These are phyloP conservation scores for Busseola fusca DNA, from an alignment of 2,888 invertebrate species.

Conservation along the genomic window DNA sequence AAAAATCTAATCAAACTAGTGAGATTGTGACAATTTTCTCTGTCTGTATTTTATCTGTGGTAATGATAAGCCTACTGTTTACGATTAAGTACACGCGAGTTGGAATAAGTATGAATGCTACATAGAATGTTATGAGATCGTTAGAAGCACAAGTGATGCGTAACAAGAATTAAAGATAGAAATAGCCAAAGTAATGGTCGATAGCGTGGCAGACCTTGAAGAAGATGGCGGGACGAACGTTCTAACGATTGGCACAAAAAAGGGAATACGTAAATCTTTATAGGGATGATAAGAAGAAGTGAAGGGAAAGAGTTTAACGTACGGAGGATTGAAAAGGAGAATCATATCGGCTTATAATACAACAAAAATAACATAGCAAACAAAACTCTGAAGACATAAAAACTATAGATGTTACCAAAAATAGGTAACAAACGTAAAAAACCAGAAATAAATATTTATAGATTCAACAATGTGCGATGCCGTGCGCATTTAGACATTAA, in stretches of 20 bases:
- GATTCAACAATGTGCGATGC: not conserved
- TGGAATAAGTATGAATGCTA: conserved; percentile 1
- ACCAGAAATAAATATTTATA: not conserved
- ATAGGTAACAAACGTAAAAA: not conserved
- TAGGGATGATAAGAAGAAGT: not conserved
- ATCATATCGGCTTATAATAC: not conserved
- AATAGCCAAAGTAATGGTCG: not conserved
- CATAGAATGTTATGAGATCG: conserved; percentile 6
- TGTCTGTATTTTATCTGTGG: conserved; percentile 43
- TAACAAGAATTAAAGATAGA: not conserved
- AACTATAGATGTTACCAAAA: not conserved
- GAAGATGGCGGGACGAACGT: not conserved
- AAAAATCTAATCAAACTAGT: conserved; percentile 33
- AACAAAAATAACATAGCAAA: not conserved
- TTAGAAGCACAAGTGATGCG: not conserved
- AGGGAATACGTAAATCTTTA: not conserved
- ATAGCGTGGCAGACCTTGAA: not conserved
- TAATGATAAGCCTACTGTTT: conserved; percentile 39
- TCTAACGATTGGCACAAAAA: not conserved
- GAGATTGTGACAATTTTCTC: conserved; percentile 22
- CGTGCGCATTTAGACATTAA: not conserved
- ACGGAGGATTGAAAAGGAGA: not conserved
- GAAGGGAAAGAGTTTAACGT: not conserved
- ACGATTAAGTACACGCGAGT: conserved; percentile 9
- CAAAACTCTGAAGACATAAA: not conserved